Evolutionary conservation across 2,797 vertebrate genomes (phyloP), one percentile per base, ranked within the genome.

Genomic region (Vespertilio murinus): DNA sequence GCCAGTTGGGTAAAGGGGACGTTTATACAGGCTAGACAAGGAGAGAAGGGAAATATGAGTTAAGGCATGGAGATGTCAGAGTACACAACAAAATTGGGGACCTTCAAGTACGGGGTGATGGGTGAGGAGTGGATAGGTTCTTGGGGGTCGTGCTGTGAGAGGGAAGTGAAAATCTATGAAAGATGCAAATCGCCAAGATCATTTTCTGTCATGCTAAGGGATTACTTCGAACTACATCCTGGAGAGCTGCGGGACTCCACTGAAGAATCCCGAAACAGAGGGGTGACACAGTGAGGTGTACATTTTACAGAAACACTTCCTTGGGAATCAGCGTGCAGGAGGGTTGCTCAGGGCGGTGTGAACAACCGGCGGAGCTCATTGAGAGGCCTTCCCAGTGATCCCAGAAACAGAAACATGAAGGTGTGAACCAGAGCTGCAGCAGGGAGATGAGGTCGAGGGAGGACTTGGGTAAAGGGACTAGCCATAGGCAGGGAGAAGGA

Each of bases 261-360:
- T 30, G 45, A 74, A 64, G 52, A 77, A 74, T 59, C 74, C 94
- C 94, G 82, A 86, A 75, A 84, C 73, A 70, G 78, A 90, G 52
- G 59, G 78, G 7, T 22, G 88, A 86, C 52, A 64, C 13, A 4
- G 64, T 69, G 86, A 89, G 23, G 65, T 77, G 79, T 59, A 35
- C 33, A 81, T 67, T 91, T 77, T 87, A 59, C 69, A 30, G 9
- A 47, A 81, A 83, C 52, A 59, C 7, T 28, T 91, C 54, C 33
- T 42, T 93, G 81, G 90, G 70, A 65, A 78, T 49, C 0, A 0
- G 20, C 23, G 18, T 81, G 49, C 38, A 6, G 28, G 14, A 49
- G 23, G 20, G 40, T 49, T 13, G 61, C 69, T 52, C 61, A 30
- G 56, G 38, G 30, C 6, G 1, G 7, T 59, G 22, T 42, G 45